Percentiles rank a stretch among this genome's conserved stretches.
These are phyloP conservation scores for Calcarius lapponicus DNA, from an alignment of 2,797 vertebrate genomes.

Conservation along the genomic window DNA sequence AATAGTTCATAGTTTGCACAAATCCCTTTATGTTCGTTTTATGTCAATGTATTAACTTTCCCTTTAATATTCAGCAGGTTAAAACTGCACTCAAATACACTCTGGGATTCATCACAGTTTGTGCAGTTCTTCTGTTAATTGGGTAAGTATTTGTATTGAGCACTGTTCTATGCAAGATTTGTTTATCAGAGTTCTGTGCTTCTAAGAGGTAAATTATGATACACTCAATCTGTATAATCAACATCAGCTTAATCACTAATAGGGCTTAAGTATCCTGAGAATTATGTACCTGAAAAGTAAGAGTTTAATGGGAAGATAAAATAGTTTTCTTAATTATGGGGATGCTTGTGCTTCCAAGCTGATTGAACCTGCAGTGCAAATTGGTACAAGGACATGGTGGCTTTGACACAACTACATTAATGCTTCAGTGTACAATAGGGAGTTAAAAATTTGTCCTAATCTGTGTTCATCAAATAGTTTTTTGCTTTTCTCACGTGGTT, in stretches of 20 bases:
- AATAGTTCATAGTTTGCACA: background rate
- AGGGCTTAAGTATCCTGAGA: background rate
- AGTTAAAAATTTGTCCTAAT: background rate
- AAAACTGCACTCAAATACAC: slow-evolving; percentile 95
- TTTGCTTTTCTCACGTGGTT: background rate
- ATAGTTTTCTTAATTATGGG: background rate
- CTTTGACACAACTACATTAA: background rate
- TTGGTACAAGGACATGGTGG: background rate
- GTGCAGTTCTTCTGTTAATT: slow-evolving; percentile 90
- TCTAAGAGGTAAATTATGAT: background rate
- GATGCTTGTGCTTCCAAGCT: background rate
- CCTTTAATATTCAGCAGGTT: slow-evolving; percentile 87
- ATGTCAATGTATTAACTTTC: background rate
- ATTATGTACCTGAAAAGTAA: background rate
- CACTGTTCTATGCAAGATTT: background rate
- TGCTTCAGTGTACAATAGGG: background rate
- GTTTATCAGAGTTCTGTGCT: background rate
- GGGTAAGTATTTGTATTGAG: slow-evolving; percentile 83
- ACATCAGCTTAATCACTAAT: background rate
- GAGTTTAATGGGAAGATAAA: background rate
- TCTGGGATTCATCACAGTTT: slow-evolving; percentile 89
- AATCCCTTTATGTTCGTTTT: background rate
- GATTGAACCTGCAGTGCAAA: background rate
- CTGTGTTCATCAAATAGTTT: background rate
- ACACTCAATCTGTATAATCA: background rate